A percentile compares a stretch with the other conserved stretches of the same genome.
These are phyloP conservation scores for Zalophus californianus DNA, from an alignment of 2,797 vertebrate species.

Conservation along the genomic window DNA sequence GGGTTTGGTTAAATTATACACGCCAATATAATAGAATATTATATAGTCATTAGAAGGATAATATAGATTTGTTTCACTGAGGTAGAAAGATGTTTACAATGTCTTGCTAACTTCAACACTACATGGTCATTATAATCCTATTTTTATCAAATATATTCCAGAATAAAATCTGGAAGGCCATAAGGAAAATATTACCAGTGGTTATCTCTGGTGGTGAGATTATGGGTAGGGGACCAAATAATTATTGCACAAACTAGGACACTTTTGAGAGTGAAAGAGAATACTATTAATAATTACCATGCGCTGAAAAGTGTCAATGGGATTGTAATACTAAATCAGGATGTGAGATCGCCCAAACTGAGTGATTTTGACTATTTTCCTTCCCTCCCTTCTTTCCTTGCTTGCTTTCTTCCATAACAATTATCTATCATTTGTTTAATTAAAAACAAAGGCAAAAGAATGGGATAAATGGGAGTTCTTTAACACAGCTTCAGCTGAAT, in stretches of 20 bases:
- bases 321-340: not conserved
- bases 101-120: slow-evolving; percentile 6
- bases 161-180: slow-evolving; percentile 45
- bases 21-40: not conserved
- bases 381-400: not conserved
- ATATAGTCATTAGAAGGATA: slow-evolving; percentile 46
- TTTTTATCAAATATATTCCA: slow-evolving; percentile 57
- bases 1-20: slow-evolving; percentile 4
- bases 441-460: slow-evolving; percentile 17
- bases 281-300: slow-evolving; percentile 35
- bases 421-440: slow-evolving; percentile 41
- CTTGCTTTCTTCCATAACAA: not conserved
- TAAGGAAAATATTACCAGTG: slow-evolving; percentile 48
- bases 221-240: slow-evolving; percentile 11
- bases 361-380: not conserved
- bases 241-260: slow-evolving; percentile 39
- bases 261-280: slow-evolving; percentile 47
- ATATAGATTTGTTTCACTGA: not conserved
- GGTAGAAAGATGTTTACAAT: slow-evolving; percentile 5
- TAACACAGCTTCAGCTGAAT: slow-evolving; percentile 45
- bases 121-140: not conserved
- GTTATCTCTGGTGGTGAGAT: slow-evolving; percentile 43
- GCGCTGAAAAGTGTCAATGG: not conserved
- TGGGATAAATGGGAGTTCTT: not conserved
- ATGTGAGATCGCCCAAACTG: not conserved